phyloP scores from a whole-genome alignment of 2,113 vertebrate genomes.

The Sylvilagus bachmani region DNA sequence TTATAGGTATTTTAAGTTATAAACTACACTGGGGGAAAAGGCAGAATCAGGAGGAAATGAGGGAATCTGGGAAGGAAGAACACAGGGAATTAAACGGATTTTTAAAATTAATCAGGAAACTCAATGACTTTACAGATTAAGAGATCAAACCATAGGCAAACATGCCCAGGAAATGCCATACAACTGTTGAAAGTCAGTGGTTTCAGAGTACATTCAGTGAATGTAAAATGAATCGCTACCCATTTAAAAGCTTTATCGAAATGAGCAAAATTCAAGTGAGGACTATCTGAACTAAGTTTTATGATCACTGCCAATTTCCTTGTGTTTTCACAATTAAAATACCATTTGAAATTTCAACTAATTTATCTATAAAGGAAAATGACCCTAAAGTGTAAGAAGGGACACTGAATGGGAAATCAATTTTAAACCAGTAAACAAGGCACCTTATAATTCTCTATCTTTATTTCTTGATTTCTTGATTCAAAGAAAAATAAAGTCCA shows the following conservation, averaged over 20 bases:
- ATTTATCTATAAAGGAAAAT: constrained; percentile 21
- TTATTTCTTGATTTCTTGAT: neutral
- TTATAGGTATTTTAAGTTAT: neutral
- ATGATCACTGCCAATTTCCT: constrained; percentile 12
- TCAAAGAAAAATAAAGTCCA: constrained; percentile 33
- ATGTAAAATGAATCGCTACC: constrained; percentile 7
- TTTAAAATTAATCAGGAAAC: constrained; percentile 58
- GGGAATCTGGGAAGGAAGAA: constrained; percentile 41
- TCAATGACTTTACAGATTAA: constrained; percentile 16
- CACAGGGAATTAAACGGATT: neutral
- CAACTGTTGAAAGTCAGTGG: constrained; percentile 44
- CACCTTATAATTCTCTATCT: constrained; percentile 2
- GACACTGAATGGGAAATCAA: neutral
- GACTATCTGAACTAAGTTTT: neutral
- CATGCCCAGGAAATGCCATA: constrained; percentile 3
- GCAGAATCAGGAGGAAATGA: constrained; percentile 39
- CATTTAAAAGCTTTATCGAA: neutral
- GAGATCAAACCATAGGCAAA: constrained; percentile 36
- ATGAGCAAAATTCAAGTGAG: neutral
- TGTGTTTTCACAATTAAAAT: constrained; percentile 48
- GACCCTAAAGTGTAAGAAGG: neutral
- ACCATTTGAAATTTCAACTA: neutral
- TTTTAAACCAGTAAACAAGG: constrained; percentile 33
- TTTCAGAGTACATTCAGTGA: neutral
- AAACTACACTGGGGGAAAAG: neutral